A percentile compares a stretch with the other conserved stretches of the same genome.
phyloP scores from a whole-genome alignment of 2,797 vertebrate species.

The Naso thynnoides region DNA sequence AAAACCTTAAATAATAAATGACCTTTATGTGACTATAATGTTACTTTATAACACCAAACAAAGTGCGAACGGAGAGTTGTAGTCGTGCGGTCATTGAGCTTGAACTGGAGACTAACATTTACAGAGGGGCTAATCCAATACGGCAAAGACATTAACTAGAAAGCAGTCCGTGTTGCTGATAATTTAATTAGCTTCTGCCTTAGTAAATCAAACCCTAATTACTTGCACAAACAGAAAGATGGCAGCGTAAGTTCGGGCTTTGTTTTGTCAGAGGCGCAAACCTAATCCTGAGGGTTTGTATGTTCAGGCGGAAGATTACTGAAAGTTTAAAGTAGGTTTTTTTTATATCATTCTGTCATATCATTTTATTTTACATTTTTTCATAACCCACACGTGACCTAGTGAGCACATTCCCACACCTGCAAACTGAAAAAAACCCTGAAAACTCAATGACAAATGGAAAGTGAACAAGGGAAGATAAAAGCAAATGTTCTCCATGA shows the following conservation, averaged over 20 bases:
- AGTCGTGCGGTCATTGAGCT: slow-evolving; percentile 30
- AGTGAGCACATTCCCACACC: not conserved
- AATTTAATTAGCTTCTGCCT: slow-evolving; percentile 45
- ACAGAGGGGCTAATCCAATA: slow-evolving; percentile 43
- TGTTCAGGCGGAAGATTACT: not conserved
- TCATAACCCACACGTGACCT: not conserved
- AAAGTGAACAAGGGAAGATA: not conserved
- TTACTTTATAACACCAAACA: slow-evolving; percentile 22
- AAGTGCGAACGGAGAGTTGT: slow-evolving; percentile 5
- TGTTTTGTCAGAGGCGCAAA: not conserved
- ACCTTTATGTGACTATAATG: slow-evolving; percentile 27
- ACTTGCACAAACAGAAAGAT: slow-evolving; percentile 20
- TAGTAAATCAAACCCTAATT: slow-evolving; percentile 41
- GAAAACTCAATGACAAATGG: not conserved
- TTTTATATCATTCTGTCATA: not conserved
- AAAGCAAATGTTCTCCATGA: not conserved
- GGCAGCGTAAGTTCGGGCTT: not conserved
- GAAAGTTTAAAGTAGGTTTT: not conserved
- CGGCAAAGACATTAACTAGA: slow-evolving; percentile 35
- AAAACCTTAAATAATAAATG: slow-evolving; percentile 36
- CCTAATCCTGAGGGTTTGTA: not conserved
- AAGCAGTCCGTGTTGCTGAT: slow-evolving; percentile 25
- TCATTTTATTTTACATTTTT: not conserved
- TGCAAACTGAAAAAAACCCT: not conserved
- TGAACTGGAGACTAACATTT: slow-evolving; percentile 18